phyloP scores from a whole-genome alignment of 2,888 invertebrate species.

The Pandemis heparana region DNA sequence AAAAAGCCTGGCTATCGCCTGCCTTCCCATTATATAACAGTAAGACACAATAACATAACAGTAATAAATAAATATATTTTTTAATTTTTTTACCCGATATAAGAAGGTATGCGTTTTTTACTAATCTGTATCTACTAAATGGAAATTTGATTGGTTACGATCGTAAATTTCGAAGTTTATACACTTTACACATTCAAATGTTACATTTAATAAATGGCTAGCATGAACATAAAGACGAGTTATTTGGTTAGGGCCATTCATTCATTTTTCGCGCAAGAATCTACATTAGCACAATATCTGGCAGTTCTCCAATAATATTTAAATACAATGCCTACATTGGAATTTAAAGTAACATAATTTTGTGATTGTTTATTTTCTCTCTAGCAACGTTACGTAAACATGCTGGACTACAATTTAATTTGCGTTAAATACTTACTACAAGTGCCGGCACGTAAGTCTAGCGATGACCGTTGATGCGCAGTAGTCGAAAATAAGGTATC shows the following conservation, averaged over 20 bases:
- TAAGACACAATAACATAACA: neutral
- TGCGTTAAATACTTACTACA: too few relatives aligned
- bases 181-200: neutral
- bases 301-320: neutral
- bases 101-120: neutral
- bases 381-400: too few relatives aligned
- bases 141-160: slow-evolving; percentile 1
- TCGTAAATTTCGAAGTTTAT: slow-evolving; percentile 11
- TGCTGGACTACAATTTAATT: neutral
- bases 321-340: neutral
- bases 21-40: too few relatives aligned
- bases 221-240: neutral
- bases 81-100: neutral
- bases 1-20: too few relatives aligned
- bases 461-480: too few relatives aligned
- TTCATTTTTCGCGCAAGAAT: neutral
- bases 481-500: too few relatives aligned
- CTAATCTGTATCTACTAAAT: neutral
- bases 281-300: neutral
- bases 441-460: too few relatives aligned
- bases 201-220: slow-evolving; percentile 3
- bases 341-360: neutral
- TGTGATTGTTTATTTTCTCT: too few relatives aligned
- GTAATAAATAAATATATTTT: neutral
- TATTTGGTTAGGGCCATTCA: neutral